These are phyloP conservation scores for Sebastes itinus DNA, from an alignment of 2,797 vertebrate species.

Conservation along the genomic window DNA sequence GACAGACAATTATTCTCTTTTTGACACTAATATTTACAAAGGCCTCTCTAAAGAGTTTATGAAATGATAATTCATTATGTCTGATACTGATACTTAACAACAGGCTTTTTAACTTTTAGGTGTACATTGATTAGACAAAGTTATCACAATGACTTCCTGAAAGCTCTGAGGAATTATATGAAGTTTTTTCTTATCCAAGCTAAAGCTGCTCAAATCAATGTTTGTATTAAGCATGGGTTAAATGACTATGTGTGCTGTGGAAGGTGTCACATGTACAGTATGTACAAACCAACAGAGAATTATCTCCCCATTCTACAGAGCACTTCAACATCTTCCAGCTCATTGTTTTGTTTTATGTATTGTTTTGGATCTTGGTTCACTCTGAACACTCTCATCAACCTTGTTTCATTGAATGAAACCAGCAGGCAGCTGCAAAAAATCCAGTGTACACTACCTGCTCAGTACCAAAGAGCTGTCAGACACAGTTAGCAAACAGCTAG, in stretches of 20 bases:
- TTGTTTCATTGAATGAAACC: background rate
- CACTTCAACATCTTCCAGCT: background rate
- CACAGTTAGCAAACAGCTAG: background rate
- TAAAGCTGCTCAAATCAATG: background rate
- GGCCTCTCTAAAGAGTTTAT: conserved; percentile 2
- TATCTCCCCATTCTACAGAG: background rate
- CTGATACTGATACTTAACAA: background rate
- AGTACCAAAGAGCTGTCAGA: background rate
- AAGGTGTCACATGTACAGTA: background rate
- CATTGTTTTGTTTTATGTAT: background rate
- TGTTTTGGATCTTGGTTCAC: background rate
- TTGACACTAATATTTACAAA: conserved; percentile 27
- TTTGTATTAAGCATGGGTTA: background rate
- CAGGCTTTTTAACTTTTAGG: background rate
- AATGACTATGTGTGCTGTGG: background rate
- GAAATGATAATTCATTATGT: background rate
- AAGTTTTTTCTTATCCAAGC: background rate
- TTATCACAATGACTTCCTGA: background rate
- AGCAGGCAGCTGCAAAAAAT: background rate
- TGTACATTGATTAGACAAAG: background rate
- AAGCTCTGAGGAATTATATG: background rate
- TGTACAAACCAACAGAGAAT: background rate
- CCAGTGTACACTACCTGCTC: background rate
- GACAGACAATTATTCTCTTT: background rate
- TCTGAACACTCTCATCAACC: background rate